Percentiles rank a stretch among this genome's conserved stretches.
These are phyloP conservation scores for Caradrina clavipalpis DNA, from an alignment of 2,888 invertebrate genomes.

Conservation along the genomic window DNA sequence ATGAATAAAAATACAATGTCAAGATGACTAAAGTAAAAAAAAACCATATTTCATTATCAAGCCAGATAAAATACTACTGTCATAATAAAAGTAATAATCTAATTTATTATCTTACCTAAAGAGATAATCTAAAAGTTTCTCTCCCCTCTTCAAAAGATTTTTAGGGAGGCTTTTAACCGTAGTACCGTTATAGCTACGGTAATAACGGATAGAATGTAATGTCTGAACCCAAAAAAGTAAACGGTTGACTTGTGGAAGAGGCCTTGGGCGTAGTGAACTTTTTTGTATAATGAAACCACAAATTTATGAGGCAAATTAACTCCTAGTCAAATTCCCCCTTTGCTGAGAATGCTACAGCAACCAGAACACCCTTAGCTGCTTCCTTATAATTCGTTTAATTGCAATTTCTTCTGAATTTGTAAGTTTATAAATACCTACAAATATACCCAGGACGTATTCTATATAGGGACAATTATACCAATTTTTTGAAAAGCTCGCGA, in stretches of 20 bases:
- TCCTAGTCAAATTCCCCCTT: no score
- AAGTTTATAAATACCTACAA: no score
- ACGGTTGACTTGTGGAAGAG: neutral
- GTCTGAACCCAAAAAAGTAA: neutral
- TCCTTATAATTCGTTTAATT: no score
- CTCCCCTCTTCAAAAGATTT: neutral
- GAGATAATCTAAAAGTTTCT: constrained; percentile 20
- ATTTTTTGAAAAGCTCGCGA: no score
- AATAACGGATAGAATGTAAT: neutral
- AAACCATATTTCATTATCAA: neutral
- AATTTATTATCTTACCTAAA: constrained; percentile 34
- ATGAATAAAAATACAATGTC: neutral
- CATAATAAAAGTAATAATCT: constrained; percentile 20
- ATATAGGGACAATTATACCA: no score
- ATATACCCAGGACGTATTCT: no score
- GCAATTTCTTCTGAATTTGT: no score
- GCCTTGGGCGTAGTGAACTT: neutral
- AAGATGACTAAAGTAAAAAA: neutral
- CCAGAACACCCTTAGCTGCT: no score
- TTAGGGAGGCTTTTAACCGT: neutral
- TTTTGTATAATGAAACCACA: no score
- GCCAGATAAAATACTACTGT: neutral
- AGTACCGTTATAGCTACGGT: no score
- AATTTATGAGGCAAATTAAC: no score
- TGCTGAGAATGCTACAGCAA: no score